A percentile compares a stretch with the other conserved stretches of the same genome.
These are phyloP conservation scores for Steatornis caripensis DNA, from an alignment of 2,113 vertebrate genomes.

Conservation along the genomic window DNA sequence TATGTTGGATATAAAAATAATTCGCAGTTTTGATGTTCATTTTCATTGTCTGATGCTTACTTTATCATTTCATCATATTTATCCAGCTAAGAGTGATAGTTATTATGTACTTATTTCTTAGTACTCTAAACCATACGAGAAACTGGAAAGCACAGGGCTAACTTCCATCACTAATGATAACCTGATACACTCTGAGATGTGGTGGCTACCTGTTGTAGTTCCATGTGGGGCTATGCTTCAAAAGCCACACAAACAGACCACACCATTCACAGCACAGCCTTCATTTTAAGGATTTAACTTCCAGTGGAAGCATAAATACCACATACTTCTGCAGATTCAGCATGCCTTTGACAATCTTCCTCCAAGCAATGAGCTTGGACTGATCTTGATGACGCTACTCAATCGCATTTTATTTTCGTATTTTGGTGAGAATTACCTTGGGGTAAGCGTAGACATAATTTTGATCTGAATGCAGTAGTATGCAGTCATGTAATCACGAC, in stretches of 20 bases:
- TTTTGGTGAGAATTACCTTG: background rate
- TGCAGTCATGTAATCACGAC: background rate
- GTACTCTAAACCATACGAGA: background rate
- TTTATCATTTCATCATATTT: background rate
- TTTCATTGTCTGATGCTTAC: background rate
- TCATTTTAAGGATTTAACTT: background rate
- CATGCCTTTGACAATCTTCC: background rate
- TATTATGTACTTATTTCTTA: background rate
- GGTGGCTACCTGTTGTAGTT: background rate
- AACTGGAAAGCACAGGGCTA: background rate
- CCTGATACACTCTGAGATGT: background rate
- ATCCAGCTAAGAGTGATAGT: background rate
- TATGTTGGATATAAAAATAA: background rate
- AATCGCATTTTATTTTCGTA: background rate
- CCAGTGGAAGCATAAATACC: background rate
- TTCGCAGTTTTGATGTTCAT: background rate
- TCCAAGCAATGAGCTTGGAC: background rate
- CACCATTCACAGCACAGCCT: background rate
- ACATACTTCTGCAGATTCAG: background rate
- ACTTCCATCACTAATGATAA: background rate
- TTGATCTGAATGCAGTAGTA: background rate
- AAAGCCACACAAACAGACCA: background rate
- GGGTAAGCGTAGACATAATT: background rate
- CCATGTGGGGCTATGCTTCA: background rate
- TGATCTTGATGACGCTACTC: background rate